Evolutionary conservation across 2,113 vertebrate genomes (phyloP).

Genomic region (Rhinolophus ferrumequinum): DNA sequence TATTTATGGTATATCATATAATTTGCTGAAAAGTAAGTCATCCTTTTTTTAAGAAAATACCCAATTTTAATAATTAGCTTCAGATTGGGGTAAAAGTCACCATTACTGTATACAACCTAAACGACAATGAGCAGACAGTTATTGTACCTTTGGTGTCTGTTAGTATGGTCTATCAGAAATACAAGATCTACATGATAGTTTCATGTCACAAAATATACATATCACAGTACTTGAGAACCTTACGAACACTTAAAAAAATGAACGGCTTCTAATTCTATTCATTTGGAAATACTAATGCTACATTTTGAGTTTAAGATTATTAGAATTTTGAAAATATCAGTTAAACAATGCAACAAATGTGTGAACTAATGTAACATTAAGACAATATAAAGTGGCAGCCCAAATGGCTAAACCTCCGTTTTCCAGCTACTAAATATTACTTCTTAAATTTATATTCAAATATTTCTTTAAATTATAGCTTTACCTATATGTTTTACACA

Average conservation of each 20-base stretch:
- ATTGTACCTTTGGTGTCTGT: slow-evolving; percentile 79
- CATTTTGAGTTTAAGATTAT: slow-evolving; percentile 75
- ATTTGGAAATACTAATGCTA: slow-evolving; percentile 80
- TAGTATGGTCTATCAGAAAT: slow-evolving; percentile 52
- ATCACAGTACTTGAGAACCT: slow-evolving; percentile 65
- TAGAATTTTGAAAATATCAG: slow-evolving; percentile 72
- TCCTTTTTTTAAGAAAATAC: slow-evolving; percentile 35
- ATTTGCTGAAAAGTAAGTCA: background rate
- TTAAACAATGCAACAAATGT: slow-evolving; percentile 80
- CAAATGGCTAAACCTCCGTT: slow-evolving; percentile 64
- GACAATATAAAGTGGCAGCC: slow-evolving; percentile 80
- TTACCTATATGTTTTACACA: slow-evolving; percentile 65
- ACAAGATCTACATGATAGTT: background rate
- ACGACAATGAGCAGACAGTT: slow-evolving; percentile 38
- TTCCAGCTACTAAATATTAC: slow-evolving; percentile 67
- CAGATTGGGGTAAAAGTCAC: slow-evolving; percentile 51
- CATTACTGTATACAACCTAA: slow-evolving; percentile 23
- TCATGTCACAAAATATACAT: slow-evolving; percentile 55
- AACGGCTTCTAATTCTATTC: slow-evolving; percentile 40
- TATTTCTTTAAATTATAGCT: slow-evolving; percentile 69
- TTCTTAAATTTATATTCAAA: slow-evolving; percentile 76
- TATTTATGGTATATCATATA: background rate
- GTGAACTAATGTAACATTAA: slow-evolving; percentile 76
- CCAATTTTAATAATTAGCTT: background rate
- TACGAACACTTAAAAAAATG: slow-evolving; percentile 56